Evolutionary conservation across 1,140 invertebrate genomes (phyloP).

Genomic region (Myzus persicae): DNA sequence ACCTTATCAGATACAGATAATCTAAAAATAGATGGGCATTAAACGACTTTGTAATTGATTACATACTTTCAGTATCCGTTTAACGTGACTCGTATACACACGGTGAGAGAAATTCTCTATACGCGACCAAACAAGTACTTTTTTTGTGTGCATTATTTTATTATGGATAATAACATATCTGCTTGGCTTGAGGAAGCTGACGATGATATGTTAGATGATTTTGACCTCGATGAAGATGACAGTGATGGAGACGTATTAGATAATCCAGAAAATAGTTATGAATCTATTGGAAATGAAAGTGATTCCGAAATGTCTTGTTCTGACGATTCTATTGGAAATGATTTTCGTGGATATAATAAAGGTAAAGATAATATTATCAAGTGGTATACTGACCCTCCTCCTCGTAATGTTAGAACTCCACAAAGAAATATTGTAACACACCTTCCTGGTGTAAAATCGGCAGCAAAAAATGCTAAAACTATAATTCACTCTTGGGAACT

Average conservation of each 20-base stretch:
- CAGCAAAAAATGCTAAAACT: slow-evolving; percentile 20
- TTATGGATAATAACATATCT: background rate
- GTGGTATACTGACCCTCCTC: background rate
- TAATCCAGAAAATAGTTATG: no score
- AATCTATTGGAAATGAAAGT: background rate
- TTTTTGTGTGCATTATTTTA: slow-evolving; percentile 6
- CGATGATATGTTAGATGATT: slow-evolving; percentile 26
- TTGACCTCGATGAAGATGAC: background rate
- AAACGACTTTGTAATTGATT: no score
- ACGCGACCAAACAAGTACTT: background rate
- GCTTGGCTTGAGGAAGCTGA: slow-evolving; percentile 1
- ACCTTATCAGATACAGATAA: no score
- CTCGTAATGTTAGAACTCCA: slow-evolving; percentile 17
- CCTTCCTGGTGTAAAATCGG: slow-evolving; percentile 17
- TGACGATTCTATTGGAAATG: slow-evolving; percentile 8
- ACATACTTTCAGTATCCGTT: no score
- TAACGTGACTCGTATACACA: no score
- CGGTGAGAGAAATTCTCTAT: background rate
- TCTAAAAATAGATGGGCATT: no score
- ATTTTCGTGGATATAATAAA: slow-evolving; percentile 15
- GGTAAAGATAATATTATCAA: slow-evolving; percentile 12
- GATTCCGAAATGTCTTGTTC: slow-evolving; percentile 15
- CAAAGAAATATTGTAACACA: slow-evolving; percentile 41
- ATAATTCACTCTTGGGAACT: no score
- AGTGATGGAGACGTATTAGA: background rate